Evolutionary conservation across 2,888 invertebrate species (phyloP), one percentile per base, ranked within the genome.

Genomic region (Stomorhina lunata): DNA sequence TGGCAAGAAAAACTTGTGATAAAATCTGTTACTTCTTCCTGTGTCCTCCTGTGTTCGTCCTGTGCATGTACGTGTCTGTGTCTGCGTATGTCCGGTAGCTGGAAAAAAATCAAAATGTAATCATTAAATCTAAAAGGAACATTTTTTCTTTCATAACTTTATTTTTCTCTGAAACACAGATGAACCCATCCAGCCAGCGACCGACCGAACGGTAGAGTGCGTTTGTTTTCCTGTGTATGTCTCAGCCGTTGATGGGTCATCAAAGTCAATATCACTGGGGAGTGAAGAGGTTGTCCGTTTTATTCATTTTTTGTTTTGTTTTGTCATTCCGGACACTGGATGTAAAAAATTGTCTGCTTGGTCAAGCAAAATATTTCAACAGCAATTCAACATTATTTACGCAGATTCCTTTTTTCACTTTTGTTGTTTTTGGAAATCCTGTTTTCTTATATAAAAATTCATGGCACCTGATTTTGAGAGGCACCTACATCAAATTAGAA

Each of bases 1-100:
- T 1, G 1, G 22, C 12, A 12, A 34, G n/a, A 29, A 43, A 25
- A 7, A 29, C 29, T 12, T 53, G 20, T 29, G 10, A 29, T 22
- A 55, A 69, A 79, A 79, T 75, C 69, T 82, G 79, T 79, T 79
- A 71, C 79, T 55, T 66, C 75, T 79, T 82, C 82, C 82, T 43
- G 75, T 66, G 59, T 66, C 25, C 50, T 53, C 32, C 22, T 57
- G 29, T 25, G 12, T 65, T 48, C 12, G 4, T 57, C 4, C 43
- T n/a, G 4, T 32, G n/a, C 50, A 37, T 15, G 9, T 17, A 22
- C 27, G 66, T 50, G 12, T 34, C 43, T 40, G 3, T 59, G 48
- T 34, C 12, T 50, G 40, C 4, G 32, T 45, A 12, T 61, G 53
- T 43, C 63, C 71, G 63, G 40, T 40, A 25, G 37, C 12, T 48